Evolutionary conservation across 1,140 invertebrate genomes (phyloP), one percentile per base, ranked within the genome.

Genomic region (Orchestia grillus): DNA sequence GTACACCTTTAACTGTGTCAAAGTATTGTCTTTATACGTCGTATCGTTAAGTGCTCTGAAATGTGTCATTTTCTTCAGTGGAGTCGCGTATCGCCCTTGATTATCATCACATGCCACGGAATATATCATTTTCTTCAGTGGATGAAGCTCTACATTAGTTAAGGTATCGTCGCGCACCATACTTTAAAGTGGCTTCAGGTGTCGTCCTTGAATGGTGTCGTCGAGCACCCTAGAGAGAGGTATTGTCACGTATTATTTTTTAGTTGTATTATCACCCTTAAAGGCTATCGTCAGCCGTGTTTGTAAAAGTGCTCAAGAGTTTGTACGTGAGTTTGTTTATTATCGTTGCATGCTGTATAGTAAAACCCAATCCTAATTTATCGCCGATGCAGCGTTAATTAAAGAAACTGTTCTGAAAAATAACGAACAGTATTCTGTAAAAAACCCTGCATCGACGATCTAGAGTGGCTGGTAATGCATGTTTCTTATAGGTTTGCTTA

Each of bases 361-460:
- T 77, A 77, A 77, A 77, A 77, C 62, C 62, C 62, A 77, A 77
- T 77, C 62, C 62, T 77, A 77, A 77, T 77, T 77, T 77, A 77
- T 77, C 62, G 28, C 28, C 62, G 62, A 23, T 77, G 62, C 62
- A 77, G 62, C 62, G 62, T 77, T 77, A 77, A 23, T 77, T 77
- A 77, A 77, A 8, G 62, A 77, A 77, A 77, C 62, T 77, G 62
- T 1, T 77, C 62, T 77, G 15, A 77, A 77, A 23, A 77, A 77
- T 77, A 77, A 8, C 62, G 28, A 23, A 3, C 1, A 77, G 62
- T 36, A 77, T 77, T 77, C 62, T 8, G 62, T 77, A 77, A 77
- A 77, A 77, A 77, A 77, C 62, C 47, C 28, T 77, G 62, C 62
- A 77, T 36, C 62, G 62, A 36, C 62, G 62, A 77, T 77, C 62